Evolutionary conservation across 2,113 vertebrate genomes (phyloP), one percentile per base, ranked within the genome.

Genomic region (Sterrhoptilus dennistouni): DNA sequence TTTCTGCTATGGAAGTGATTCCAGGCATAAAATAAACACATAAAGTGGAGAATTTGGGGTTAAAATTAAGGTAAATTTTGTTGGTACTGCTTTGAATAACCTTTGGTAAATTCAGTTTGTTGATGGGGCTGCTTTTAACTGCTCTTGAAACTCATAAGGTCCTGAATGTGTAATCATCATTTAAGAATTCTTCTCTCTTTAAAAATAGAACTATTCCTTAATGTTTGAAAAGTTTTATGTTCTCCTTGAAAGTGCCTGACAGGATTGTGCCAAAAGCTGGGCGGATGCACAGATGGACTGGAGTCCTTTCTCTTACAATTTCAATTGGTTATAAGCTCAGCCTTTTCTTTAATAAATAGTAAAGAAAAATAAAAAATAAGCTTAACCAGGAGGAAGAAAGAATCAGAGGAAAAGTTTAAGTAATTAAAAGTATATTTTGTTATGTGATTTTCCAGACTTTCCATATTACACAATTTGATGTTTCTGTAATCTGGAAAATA

Each of bases 221-320:
- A 49, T 33, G 36, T 82, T 76, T 57, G 44, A 64, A 75, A 75
- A 75, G 22, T 59, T 81, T 82, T 54, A 31, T 21, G 11, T 53
- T 80, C 0, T 0, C 38, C 14, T 63, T 87, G 60, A 71, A 87
- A 49, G 24, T 0, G 0, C 29, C 24, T 40, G 19, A 54, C 36
- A n/a, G 49, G 20, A 35, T 40, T 70, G 24, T 81, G 56, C 47
- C 54, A 71, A 69, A 33, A 50, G 36, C 36, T 59, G 50, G 27
- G 65, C 68, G 78, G 53, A 83, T 57, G 25, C 25, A 44, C 35
- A 52, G 27, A n/a, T 17, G 49, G 53, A 45, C 23, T 64, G 35
- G 28, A 75, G 64, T 36, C 27, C 22, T 80, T 90, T 65, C 60
- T 70, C 19, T 57, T 83, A n/a, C 28, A 56, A 36, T 45, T 82